Base-by-base conservation (phyloP, 2,797 vertebrate genomes). In the Cossypha polioptera region DNA sequence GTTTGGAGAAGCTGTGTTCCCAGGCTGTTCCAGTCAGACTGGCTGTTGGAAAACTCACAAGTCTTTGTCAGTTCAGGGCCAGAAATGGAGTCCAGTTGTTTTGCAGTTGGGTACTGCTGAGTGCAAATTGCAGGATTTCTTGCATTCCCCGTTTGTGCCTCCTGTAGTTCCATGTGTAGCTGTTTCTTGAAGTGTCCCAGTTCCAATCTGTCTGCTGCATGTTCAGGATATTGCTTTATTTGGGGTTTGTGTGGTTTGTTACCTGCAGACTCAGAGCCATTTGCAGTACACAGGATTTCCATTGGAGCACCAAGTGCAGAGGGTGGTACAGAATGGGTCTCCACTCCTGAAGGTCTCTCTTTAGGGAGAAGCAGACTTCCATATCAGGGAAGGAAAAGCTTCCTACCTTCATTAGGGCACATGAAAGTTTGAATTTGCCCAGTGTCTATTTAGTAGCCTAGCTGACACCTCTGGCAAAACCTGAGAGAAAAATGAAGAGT, bases 251-350 rank as follows among this genome's bases (percentile, higher is more conserved):
- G 63, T 6, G 16, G 16, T 66, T 84, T 73, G 20, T 40, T 35
- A 22, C 33, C 43, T 78, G n/a, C 1, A 2, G 2, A 2, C 36
- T 38, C 0, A 0, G 61, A 28, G 8, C 11, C 18, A 4, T 5
- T 4, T 81, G 45, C 24, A 38, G 14, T 9, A 16, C 0, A 3
- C 0, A 1, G 61, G 6, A 24, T 67, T 93, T 74, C 18, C 7
- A 29, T 4, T 0, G 0, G 35, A 84, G 19, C 36, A 69, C 43
- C 25, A 47, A 11, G 25, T 13, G 20, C 40, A 35, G 24, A 43
- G 24, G 6, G 9, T 71, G 62, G 14, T 24, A 31, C 0, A 1
- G 40, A 85, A 47, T 7, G 33, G 43, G 24, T 48, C 28, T 75
- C 29, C 53, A 71, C 76, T 86, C 18, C 5, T 58, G 66, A 62